Evolutionary conservation across 2,888 invertebrate genomes (phyloP).

Genomic region (Labia minor): DNA sequence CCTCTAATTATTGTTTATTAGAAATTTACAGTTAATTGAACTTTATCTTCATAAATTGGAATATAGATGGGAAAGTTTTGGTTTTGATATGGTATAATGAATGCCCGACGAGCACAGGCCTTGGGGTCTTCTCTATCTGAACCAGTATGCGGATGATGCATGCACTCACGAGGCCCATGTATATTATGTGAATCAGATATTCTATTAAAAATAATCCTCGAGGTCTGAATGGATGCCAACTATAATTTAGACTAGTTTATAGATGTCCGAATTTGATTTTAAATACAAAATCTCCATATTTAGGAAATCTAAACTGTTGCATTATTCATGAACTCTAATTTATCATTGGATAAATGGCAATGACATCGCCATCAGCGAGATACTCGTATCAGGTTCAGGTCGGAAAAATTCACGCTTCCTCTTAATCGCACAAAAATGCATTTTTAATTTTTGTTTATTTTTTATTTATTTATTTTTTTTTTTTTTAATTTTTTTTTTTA

Average conservation of each 20-base stretch:
- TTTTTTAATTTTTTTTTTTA: no score
- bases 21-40: conserved; percentile 13
- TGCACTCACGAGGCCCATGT: not conserved
- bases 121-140: conserved; percentile 3
- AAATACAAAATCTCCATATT: conserved; percentile 13
- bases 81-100: not conserved
- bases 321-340: conserved; percentile 7
- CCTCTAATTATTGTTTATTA: conserved; percentile 7
- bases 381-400: not conserved
- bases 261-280: conserved; percentile 13
- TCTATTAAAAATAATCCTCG: conserved; percentile 13
- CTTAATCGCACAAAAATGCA: not conserved
- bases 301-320: conserved; percentile 13
- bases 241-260: conserved; percentile 13
- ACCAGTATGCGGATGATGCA: not conserved
- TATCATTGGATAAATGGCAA: not conserved
- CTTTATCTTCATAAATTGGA: not conserved
- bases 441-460: no score
- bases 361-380: conserved; percentile 6
- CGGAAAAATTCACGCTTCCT: not conserved
- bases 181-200: conserved; percentile 13
- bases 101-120: conserved; percentile 2
- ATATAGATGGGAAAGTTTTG: conserved; percentile 1
- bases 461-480: no score
- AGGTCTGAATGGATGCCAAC: conserved; percentile 13